These are phyloP conservation scores for Holocentrus rufus DNA, from an alignment of 2,797 vertebrate species.

Conservation along the genomic window DNA sequence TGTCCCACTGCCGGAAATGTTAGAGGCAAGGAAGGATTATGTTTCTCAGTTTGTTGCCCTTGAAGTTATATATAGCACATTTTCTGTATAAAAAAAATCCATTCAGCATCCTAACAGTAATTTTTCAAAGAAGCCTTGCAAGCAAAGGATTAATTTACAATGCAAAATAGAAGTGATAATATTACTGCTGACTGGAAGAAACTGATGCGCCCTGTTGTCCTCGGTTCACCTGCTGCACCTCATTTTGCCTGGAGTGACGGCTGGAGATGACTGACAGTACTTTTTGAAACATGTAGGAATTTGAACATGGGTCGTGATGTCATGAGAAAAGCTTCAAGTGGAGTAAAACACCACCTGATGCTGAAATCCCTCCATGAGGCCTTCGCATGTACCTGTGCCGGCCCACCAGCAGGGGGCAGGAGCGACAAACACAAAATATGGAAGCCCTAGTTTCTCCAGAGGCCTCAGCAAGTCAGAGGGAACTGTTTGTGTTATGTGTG, in stretches of 20 bases:
- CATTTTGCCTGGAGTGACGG: not conserved
- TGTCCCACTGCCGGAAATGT: too few species aligned
- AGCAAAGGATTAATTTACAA: not conserved
- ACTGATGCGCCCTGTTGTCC: not conserved
- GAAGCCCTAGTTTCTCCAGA: not conserved
- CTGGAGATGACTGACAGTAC: not conserved
- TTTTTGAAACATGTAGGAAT: not conserved
- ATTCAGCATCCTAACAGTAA: too few species aligned
- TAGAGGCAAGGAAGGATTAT: too few species aligned
- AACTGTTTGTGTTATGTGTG: too few species aligned
- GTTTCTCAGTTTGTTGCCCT: too few species aligned
- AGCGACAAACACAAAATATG: not conserved
- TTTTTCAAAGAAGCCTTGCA: not conserved
- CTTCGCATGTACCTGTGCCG: not conserved
- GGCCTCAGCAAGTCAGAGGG: too few species aligned
- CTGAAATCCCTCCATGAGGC: not conserved
- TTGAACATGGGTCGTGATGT: too few species aligned
- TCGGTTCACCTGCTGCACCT: not conserved
- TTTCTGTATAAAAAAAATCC: not conserved
- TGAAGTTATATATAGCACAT: too few species aligned
- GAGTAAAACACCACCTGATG: too few species aligned
- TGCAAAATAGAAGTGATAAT: not conserved
- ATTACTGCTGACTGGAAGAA: not conserved
- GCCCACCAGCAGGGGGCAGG: conserved; percentile 62
- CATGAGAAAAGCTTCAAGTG: not conserved